Percentiles rank a stretch among this genome's conserved stretches.
phyloP scores from a whole-genome alignment of 2,797 vertebrate genomes.

The Esox masquinongy region DNA sequence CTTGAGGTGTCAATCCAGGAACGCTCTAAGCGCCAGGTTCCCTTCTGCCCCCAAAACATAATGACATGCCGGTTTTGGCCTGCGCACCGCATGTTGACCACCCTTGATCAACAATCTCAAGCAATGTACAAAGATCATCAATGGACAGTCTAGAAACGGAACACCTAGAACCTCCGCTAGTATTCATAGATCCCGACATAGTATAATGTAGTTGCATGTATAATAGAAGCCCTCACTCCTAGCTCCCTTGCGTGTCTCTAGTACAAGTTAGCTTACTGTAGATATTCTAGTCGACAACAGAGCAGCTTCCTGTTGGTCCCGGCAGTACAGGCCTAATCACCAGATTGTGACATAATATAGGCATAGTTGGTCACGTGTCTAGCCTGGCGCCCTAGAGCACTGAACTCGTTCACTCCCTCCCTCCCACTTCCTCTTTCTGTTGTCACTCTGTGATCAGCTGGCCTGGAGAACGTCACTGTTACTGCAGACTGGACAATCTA shows the following conservation, averaged over 20 bases:
- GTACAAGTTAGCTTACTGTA: background rate
- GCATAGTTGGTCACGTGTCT: constrained; percentile 41
- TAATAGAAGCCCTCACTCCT: background rate
- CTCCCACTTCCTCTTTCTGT: constrained; percentile 54
- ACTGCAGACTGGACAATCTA: background rate
- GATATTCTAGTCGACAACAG: constrained; percentile 13
- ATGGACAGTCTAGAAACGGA: background rate
- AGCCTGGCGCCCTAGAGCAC: constrained; percentile 17
- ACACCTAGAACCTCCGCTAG: background rate
- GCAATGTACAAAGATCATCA: background rate
- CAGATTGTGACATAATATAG: constrained; percentile 47
- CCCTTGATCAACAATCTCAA: background rate
- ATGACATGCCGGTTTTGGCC: no score
- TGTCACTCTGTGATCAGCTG: constrained; percentile 5
- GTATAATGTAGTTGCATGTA: background rate
- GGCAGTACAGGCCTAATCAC: constrained; percentile 38
- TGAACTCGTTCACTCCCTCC: constrained; percentile 8
- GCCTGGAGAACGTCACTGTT: constrained; percentile 12
- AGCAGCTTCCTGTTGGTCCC: constrained; percentile 54
- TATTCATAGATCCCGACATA: background rate
- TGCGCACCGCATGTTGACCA: background rate
- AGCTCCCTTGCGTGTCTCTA: background rate
- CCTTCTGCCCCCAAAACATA: no score
- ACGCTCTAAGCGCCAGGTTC: no score
- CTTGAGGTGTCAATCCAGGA: no score